Evolutionary conservation across 2,113 vertebrate genomes (phyloP).

Genomic region (Chlamydotis undulata): DNA sequence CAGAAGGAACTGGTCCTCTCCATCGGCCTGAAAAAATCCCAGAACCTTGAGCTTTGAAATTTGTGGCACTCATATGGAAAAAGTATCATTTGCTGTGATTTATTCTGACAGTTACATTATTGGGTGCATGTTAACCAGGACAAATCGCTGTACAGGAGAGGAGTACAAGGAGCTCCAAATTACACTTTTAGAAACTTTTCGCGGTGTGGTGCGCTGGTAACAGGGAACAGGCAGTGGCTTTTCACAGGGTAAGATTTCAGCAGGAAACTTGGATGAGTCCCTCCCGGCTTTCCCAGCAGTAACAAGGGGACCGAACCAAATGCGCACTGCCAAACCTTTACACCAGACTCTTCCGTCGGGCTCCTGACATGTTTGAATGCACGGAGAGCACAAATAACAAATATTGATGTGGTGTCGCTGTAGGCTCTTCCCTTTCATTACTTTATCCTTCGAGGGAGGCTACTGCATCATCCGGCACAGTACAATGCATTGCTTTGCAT

Average conservation of each 20-base stretch:
- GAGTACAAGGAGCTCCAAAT: constrained; percentile 7
- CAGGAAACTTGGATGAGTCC: neutral
- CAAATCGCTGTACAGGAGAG: neutral
- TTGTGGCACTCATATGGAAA: neutral
- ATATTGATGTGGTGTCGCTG: neutral
- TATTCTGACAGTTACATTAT: constrained; percentile 53
- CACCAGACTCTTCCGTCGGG: neutral
- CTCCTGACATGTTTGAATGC: neutral
- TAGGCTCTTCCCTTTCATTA: neutral
- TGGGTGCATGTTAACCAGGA: constrained; percentile 38
- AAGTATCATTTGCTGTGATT: constrained; percentile 40
- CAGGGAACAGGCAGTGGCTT: neutral
- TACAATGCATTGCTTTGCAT: neutral
- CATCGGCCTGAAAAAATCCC: constrained; percentile 1
- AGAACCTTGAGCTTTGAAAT: constrained; percentile 27
- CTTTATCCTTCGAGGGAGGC: neutral
- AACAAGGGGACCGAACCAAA: neutral
- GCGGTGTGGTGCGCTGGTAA: fast-evolving
- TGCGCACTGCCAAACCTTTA: neutral
- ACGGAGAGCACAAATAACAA: neutral
- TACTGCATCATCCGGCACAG: neutral
- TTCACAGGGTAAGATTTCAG: neutral
- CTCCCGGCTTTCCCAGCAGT: neutral
- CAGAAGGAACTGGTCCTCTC: neutral
- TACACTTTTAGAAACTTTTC: constrained; percentile 14